A percentile compares a stretch with the other conserved stretches of the same genome.
Conservation (phyloP, 2,113 vertebrate genomes). For the Menidia beryllina region DNA sequence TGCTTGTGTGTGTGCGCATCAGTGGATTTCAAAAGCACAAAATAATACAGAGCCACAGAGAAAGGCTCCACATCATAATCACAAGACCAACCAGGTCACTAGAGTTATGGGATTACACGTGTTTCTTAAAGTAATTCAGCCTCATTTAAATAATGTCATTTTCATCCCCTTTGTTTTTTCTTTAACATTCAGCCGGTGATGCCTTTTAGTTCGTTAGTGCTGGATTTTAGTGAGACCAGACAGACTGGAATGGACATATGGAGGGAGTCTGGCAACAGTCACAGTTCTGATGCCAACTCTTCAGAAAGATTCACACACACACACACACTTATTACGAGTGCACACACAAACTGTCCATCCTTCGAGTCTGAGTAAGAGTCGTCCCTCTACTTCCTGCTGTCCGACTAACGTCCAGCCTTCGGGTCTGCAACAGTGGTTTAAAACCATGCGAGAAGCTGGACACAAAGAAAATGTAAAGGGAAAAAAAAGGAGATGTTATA, state of each 20-base stretch:
- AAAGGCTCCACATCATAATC: not conserved
- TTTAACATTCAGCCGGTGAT: slow-evolving; percentile 50
- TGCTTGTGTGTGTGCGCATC: not conserved
- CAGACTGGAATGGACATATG: slow-evolving; percentile 75
- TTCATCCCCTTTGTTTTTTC: slow-evolving; percentile 25
- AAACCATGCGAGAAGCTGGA: no score
- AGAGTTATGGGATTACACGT: slow-evolving; percentile 21
- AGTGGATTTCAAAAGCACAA: not conserved
- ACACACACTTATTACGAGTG: slow-evolving; percentile 1
- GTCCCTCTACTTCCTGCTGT: slow-evolving; percentile 51
- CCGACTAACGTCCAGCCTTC: no score
- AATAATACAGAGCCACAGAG: not conserved
- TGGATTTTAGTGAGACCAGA: slow-evolving; percentile 60
- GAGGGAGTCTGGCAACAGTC: slow-evolving; percentile 68
- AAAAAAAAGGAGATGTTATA: no score
- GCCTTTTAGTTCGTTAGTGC: slow-evolving; percentile 60
- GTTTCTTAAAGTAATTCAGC: slow-evolving; percentile 36
- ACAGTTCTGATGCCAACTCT: slow-evolving; percentile 44
- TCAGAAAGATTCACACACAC: slow-evolving; percentile 46
- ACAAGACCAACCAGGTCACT: not conserved
- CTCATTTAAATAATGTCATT: slow-evolving; percentile 42
- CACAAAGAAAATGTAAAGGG: no score
- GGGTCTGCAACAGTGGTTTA: no score
- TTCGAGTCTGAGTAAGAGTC: slow-evolving; percentile 21
- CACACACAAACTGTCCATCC: slow-evolving; percentile 37